Evolutionary conservation across 2,113 vertebrate genomes (phyloP), one percentile per base, ranked within the genome.

Genomic region (Pelvicachromis taeniatus): DNA sequence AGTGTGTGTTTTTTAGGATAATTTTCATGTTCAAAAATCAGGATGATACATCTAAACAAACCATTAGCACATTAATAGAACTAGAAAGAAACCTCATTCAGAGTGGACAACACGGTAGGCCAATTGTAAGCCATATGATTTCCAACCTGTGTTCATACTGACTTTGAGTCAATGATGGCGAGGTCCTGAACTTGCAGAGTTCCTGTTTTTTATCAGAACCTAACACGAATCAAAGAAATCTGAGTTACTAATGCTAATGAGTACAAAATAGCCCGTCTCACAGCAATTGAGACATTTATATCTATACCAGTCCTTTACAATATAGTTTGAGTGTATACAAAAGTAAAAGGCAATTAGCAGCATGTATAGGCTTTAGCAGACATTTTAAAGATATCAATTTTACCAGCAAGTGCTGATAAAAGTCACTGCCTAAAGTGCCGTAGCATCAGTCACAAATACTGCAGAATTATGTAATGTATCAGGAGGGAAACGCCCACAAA

Each of bases 401-500:
- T 17, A 48, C 23, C 56, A 56, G 23, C 40, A 7, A 19, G 38
- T 40, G 5, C 19, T 13, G 26, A 33, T 48, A 63, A 52, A 33
- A 33, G 26, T 33, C 45, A 50, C 70, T 14, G 83, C 59, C 45
- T 61, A 33, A 79, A 45, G 78, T 48, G 68, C 9, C 6, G 12
- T 35, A 59, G 50, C 26, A 17, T 85, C 80, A 56, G 29, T 26
- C 42, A 82, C n/a, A 68, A 70, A 58, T 54, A 29, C 85, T 61
- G 77, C 70, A 77, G 88, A 77, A 55, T 88, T 82, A 80, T 73
- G 31, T 84, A 83, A 87, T 16, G 4, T 29, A 75, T n/a, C 70
- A 52, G 40, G 21, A 48, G 40, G 40, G 0, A 70, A 70, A 70
- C 3, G 16, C 65, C 14, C 21, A 70, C 65, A 70, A 70, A 70